phyloP scores from a whole-genome alignment of 2,797 vertebrate genomes.

The Dendrocincla tyrannina region DNA sequence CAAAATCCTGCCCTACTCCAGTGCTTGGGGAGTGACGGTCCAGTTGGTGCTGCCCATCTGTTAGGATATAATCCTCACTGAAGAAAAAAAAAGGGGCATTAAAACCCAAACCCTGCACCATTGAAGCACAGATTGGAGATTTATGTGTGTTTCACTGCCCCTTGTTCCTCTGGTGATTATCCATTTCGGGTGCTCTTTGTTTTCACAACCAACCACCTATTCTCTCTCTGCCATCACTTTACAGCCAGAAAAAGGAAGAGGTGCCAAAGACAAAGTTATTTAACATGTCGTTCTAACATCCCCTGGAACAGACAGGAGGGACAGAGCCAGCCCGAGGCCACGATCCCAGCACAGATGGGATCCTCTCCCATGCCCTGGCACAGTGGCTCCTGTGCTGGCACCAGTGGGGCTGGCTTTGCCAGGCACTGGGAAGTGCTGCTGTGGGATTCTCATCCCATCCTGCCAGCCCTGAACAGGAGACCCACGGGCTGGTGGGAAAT shows the following conservation, averaged over 20 bases:
- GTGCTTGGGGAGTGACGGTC: neutral
- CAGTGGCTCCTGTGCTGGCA: neutral
- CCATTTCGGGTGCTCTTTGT: neutral
- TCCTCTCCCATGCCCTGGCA: neutral
- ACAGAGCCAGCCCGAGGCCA: neutral
- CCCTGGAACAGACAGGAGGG: neutral
- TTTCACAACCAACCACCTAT: neutral
- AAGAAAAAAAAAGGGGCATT: neutral
- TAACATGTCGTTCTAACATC: neutral
- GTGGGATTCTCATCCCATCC: neutral
- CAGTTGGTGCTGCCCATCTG: constrained; percentile 3
- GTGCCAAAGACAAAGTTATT: constrained; percentile 9
- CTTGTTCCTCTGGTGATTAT: neutral
- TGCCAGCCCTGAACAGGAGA: neutral
- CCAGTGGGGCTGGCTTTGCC: rapidly evolving
- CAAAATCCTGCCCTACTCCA: neutral
- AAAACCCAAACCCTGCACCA: neutral
- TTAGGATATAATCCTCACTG: neutral
- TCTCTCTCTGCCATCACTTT: neutral
- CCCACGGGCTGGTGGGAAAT: rapidly evolving
- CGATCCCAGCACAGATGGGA: neutral
- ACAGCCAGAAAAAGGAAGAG: neutral
- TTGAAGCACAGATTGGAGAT: constrained; percentile 18
- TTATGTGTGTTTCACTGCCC: neutral
- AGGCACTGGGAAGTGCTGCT: neutral